phyloP scores from a whole-genome alignment of 2,113 vertebrate genomes.

The Neodontobutis hainanensis region DNA sequence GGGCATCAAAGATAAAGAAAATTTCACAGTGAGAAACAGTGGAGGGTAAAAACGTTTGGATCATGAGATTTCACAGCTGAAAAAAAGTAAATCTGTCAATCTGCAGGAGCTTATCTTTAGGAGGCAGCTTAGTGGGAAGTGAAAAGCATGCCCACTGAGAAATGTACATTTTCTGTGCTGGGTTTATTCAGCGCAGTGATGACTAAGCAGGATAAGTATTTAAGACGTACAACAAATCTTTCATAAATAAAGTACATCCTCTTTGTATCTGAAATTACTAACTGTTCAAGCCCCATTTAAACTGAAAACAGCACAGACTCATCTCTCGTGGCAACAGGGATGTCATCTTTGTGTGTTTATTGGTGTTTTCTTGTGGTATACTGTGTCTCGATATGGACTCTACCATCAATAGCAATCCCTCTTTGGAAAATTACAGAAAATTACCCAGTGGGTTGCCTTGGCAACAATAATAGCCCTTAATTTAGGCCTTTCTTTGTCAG shows the following conservation, averaged over 20 bases:
- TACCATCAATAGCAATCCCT: slow-evolving; percentile 53
- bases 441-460: slow-evolving; percentile 76
- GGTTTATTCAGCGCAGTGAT: slow-evolving; percentile 58
- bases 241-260: slow-evolving; percentile 30
- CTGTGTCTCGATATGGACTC: slow-evolving; percentile 39
- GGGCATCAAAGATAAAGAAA: slow-evolving; percentile 22
- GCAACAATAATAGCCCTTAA: slow-evolving; percentile 80
- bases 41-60: slow-evolving; percentile 38
- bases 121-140: slow-evolving; percentile 50
- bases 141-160: slow-evolving; percentile 19
- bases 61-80: slow-evolving; percentile 57
- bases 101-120: slow-evolving; percentile 62
- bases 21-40: slow-evolving; percentile 23
- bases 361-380: slow-evolving; percentile 23
- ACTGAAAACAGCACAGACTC: background rate
- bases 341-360: slow-evolving; percentile 17
- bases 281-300: background rate
- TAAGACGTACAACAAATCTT: slow-evolving; percentile 23
- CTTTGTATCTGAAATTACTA: slow-evolving; percentile 8
- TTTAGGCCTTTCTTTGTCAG: slow-evolving; percentile 70
- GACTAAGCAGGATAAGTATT: slow-evolving; percentile 62
- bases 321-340: background rate
- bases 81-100: slow-evolving; percentile 42
- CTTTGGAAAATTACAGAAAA: slow-evolving; percentile 74
- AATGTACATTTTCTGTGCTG: slow-evolving; percentile 43